A percentile compares a stretch with the other conserved stretches of the same genome.
These are phyloP conservation scores for Greenwoodochromis staneri DNA, from an alignment of 2,113 vertebrate genomes.

Conservation along the genomic window DNA sequence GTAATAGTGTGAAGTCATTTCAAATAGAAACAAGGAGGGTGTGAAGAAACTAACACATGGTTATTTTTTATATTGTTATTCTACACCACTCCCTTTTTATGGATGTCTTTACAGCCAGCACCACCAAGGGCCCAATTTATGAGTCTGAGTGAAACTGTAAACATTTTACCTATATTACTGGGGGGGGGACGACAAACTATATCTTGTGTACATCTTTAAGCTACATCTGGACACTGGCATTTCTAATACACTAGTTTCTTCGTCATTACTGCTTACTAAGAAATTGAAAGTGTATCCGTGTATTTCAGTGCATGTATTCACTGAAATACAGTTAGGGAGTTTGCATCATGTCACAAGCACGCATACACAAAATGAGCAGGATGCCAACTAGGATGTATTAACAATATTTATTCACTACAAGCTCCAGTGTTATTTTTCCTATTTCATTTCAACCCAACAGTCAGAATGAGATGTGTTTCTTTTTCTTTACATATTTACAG, in stretches of 20 bases:
- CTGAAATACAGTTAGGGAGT: background rate
- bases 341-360: background rate
- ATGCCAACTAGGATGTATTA: slow-evolving; percentile 55
- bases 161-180: background rate
- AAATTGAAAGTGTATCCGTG: background rate
- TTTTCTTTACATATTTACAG: slow-evolving; percentile 63
- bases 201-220: background rate
- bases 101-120: background rate
- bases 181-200: background rate
- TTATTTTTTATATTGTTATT: slow-evolving; percentile 12
- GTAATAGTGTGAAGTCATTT: background rate
- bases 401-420: slow-evolving; percentile 68
- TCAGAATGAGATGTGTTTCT: slow-evolving; percentile 47
- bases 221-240: background rate
- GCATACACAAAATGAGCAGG: background rate
- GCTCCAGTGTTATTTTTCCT: slow-evolving; percentile 57
- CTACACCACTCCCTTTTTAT: background rate
- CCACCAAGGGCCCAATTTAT: background rate
- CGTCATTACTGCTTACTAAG: background rate
- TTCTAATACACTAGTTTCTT: background rate
- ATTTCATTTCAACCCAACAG: slow-evolving; percentile 49
- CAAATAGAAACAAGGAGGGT: background rate
- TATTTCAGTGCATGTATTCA: background rate
- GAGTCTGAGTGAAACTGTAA: background rate
- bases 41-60: background rate